phyloP scores from a whole-genome alignment of 2,888 invertebrate species.

The Galeopsomyia nigrocyanea region DNA sequence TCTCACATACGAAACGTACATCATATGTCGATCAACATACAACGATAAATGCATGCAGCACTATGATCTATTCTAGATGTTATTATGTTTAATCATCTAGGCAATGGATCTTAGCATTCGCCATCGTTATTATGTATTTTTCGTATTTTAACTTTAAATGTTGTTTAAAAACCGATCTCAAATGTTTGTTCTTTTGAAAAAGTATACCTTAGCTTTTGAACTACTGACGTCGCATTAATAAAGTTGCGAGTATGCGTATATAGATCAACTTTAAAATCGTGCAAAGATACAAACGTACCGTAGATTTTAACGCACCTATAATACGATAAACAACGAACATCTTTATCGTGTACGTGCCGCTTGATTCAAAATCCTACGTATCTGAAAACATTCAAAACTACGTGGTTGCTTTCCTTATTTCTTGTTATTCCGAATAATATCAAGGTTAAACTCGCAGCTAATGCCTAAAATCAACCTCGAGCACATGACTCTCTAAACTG shows the following conservation, averaged over 20 bases:
- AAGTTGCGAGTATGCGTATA: constrained; percentile 21
- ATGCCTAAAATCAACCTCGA: constrained; percentile 37
- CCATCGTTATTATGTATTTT: constrained; percentile 23
- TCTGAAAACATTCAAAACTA: constrained; percentile 41
- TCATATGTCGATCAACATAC: constrained; percentile 40
- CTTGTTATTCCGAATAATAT: constrained; percentile 18
- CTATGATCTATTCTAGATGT: constrained; percentile 58
- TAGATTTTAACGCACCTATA: constrained; percentile 29
- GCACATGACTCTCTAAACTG: constrained; percentile 37
- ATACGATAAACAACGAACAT: constrained; percentile 35
- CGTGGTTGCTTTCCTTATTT: neutral
- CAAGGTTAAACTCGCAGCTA: constrained; percentile 35
- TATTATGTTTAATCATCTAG: constrained; percentile 39
- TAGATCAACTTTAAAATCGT: constrained; percentile 39
- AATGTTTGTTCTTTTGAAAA: constrained; percentile 17
- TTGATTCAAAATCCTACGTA: constrained; percentile 38
- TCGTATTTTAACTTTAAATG: constrained; percentile 35
- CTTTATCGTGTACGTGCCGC: constrained; percentile 33
- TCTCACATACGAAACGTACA: constrained; percentile 38
- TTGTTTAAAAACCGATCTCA: constrained; percentile 46
- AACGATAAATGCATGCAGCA: constrained; percentile 60
- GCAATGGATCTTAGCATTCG: constrained; percentile 29
- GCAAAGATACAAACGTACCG: constrained; percentile 34
- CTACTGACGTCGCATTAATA: constrained; percentile 23
- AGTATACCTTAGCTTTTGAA: constrained; percentile 27